Evolutionary conservation across 2,888 invertebrate species (phyloP).

Genomic region (Brachyptera risi): DNA sequence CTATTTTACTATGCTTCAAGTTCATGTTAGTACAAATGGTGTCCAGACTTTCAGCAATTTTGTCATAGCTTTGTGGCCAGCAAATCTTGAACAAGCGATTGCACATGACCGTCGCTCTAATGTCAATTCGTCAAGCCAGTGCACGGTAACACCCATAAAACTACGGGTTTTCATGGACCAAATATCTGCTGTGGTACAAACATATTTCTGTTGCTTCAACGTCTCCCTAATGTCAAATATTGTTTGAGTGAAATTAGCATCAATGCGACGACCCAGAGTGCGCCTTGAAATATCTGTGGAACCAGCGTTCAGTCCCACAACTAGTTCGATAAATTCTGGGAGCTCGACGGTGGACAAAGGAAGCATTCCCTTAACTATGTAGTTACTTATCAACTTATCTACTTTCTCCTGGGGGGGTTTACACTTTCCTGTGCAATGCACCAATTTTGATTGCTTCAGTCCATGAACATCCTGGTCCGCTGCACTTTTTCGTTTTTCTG

Average conservation of each 20-base stretch:
- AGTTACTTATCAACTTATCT: not conserved
- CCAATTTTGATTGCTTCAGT: too few species aligned
- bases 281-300: not conserved
- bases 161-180: not conserved
- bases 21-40: not conserved
- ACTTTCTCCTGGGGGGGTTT: too few species aligned
- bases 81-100: not conserved
- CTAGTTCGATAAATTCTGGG: not conserved
- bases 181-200: constrained; percentile 3
- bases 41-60: not conserved
- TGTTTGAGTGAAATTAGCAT: not conserved
- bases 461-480: too few species aligned
- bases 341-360: not conserved
- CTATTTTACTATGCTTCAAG: not conserved
- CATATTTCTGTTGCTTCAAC: not conserved
- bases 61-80: not conserved
- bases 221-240: not conserved
- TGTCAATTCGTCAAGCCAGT: not conserved
- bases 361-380: not conserved
- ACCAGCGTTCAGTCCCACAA: not conserved
- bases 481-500: too few species aligned
- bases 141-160: constrained; percentile 1
- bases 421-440: too few species aligned
- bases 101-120: not conserved
- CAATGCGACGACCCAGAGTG: not conserved